Base-by-base conservation (phyloP, 2,113 vertebrate genomes). In the Vombatus ursinus region DNA sequence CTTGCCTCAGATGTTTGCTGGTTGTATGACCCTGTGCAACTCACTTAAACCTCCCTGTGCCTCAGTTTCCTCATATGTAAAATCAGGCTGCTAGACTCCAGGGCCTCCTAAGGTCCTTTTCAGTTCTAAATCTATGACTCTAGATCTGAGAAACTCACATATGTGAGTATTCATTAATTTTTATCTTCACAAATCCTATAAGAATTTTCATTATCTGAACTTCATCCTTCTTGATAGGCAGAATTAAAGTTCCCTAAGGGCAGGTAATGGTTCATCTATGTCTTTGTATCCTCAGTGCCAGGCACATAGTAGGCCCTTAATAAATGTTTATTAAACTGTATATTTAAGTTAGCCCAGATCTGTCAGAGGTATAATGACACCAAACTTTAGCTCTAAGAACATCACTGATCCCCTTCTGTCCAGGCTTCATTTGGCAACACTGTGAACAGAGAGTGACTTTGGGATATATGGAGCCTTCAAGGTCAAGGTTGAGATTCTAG, bases 171-270 rank as follows among this genome's bases (percentile, higher is more conserved):
- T 37, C 28, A 57, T 28, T 61, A 61, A 31, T 10, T 61, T 61
- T 61, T 28, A 28, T 61, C 54, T 61, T 61, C 9, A 31, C 9
- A 31, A 95, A 97, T 48, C 92, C 96, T 90, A 92, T 53, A 77
- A 68, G 52, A 91, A 92, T 37, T 96, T 92, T 94, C 44, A 94
- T 94, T 77, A 68, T 26, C 10, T 96, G 61, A 97, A 93, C 44
- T 49, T 91, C 47, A 98, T 54, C 95, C 90, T 91, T 0, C 50
- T 10, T 48, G 52, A 94, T 31, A 37, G n/a, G 54, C 54, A 61
- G 31, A 68, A 37, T n/a, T 14, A n/a, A 68, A 68, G 61, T n/a
- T 68, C 14, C 31, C 14, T 37, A 10, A 61, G 28, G 54, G 54
- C 54, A 61, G 54, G 54, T 31, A 61, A 61, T 61, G 28, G 28